Conservation (phyloP, 2,797 vertebrate species). For the Enteromius treurensis region DNA sequence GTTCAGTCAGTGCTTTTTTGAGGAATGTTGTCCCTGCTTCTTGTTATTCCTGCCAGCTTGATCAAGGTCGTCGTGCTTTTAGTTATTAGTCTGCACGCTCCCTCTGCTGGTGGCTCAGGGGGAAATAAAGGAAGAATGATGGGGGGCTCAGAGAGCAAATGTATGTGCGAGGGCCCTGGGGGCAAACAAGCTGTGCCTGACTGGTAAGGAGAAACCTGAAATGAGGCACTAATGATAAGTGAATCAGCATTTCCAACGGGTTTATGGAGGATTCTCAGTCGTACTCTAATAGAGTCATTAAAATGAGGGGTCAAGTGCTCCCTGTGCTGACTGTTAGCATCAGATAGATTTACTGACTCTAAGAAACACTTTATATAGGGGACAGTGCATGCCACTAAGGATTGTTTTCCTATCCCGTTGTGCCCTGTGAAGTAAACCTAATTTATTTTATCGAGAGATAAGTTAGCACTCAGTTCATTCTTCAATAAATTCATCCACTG, state of each 20-base stretch:
- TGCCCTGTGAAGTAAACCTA: background rate
- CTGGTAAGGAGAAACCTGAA: constrained; percentile 26
- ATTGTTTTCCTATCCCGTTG: background rate
- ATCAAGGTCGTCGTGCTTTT: constrained; percentile 24
- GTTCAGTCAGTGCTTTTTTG: constrained; percentile 23
- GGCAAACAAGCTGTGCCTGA: constrained; percentile 32
- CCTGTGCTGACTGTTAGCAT: constrained; percentile 34
- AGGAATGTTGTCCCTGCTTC: constrained; percentile 12
- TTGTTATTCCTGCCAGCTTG: constrained; percentile 38
- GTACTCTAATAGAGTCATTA: constrained; percentile 52
- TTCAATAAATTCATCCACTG: constrained; percentile 6
- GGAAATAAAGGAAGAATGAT: constrained; percentile 11
- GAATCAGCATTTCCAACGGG: constrained; percentile 44
- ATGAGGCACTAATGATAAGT: constrained; percentile 50
- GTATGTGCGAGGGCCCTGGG: constrained; percentile 14
- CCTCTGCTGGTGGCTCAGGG: constrained; percentile 64
- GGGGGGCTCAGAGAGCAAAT: constrained; percentile 27
- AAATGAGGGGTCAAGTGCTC: constrained; percentile 48
- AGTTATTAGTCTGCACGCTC: constrained; percentile 65
- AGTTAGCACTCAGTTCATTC: background rate
- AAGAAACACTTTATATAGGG: constrained; percentile 5
- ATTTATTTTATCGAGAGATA: background rate
- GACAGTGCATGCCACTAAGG: background rate
- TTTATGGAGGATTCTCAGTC: constrained; percentile 52
- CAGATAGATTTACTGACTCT: constrained; percentile 32